Percentiles rank a stretch among this genome's conserved stretches.
Evolutionary conservation across 1,140 invertebrate genomes (phyloP).

Genomic region (Leptopilina boulardi): DNA sequence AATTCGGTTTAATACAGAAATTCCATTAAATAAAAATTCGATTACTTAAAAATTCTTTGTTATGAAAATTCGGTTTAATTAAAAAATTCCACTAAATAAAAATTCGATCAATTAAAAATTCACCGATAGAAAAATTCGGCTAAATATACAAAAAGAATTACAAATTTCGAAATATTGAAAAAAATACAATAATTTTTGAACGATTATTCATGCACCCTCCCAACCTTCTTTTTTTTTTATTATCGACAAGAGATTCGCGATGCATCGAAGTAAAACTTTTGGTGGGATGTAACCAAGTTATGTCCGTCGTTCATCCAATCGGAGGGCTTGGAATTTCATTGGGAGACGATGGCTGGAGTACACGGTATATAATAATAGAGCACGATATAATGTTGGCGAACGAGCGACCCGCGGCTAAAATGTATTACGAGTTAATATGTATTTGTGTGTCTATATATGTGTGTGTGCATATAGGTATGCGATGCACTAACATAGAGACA

Average conservation of each 20-base stretch:
- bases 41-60: too few relatives aligned
- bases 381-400: slow-evolving; percentile 60
- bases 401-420: slow-evolving; percentile 63
- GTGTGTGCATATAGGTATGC: neutral
- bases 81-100: too few relatives aligned
- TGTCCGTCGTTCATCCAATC: slow-evolving; percentile 52
- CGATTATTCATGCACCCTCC: too few relatives aligned
- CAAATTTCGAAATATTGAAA: too few relatives aligned
- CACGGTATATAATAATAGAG: slow-evolving; percentile 65
- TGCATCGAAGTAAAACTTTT: neutral
- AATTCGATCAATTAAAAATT: too few relatives aligned
- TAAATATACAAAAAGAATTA: too few relatives aligned
- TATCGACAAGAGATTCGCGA: neutral
- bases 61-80: too few relatives aligned
- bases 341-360: slow-evolving; percentile 50
- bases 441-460: neutral
- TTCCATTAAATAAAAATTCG: too few relatives aligned
- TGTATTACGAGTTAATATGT: slow-evolving; percentile 53
- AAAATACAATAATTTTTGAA: too few relatives aligned
- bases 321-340: slow-evolving; percentile 61
- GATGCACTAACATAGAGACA: slow-evolving; percentile 16
- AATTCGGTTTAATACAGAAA: too few relatives aligned
- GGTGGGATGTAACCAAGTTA: neutral
- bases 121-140: too few relatives aligned
- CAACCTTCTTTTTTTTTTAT: neutral